Evolutionary conservation across 2,888 invertebrate species (phyloP), one percentile per base, ranked within the genome.

Genomic region (Drosophila peninsularis): DNA sequence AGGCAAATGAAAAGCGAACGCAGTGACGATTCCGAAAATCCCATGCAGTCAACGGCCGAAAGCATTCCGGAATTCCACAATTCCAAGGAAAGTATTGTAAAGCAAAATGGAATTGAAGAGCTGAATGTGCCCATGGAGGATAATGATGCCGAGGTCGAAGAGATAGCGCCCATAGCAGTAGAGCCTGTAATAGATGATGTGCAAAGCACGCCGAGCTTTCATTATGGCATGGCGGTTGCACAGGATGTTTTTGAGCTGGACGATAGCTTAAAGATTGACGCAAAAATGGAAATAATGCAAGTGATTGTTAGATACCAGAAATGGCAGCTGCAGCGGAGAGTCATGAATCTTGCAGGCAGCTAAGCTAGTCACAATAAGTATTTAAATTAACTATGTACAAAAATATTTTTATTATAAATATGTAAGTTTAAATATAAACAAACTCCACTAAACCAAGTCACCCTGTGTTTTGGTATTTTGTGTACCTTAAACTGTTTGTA

Each of bases 201-300:
- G 9, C 58, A 69, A 7, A 69, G 52, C 17, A 61, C 65, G 2
- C 64, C 75, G 2, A 76, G 73, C 21, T 76, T 69, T 21, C 75
- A 76, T 32, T 76, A 73, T 61, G 75, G 75, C 41, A 76, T 76
- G 72, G 78, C 77, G 0, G 32, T 78, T 57, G 77, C 78, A 10
- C 78, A 78, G 44, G 77, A 78, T 45, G 71, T 78, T n/a, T 78
- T 68, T 21, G 77, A 78, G 39, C 61, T 78, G 5, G 71, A 68
- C 0, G 77, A 52, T 21, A 71, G 36, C 14, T 61, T 78, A 4
- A 78, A 71, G 52, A 75, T 78, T 34, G 77, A 78, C 45, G 77
- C 77, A 5, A 78, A 78, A 21, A 71, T 78, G 75, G 77, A 78
- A 61, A 78, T 78, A 19, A 78, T 78, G 77, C 44, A 78, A 55